Evolutionary conservation across 2,113 vertebrate genomes (phyloP), one percentile per base, ranked within the genome.

Genomic region (Bos indicus): DNA sequence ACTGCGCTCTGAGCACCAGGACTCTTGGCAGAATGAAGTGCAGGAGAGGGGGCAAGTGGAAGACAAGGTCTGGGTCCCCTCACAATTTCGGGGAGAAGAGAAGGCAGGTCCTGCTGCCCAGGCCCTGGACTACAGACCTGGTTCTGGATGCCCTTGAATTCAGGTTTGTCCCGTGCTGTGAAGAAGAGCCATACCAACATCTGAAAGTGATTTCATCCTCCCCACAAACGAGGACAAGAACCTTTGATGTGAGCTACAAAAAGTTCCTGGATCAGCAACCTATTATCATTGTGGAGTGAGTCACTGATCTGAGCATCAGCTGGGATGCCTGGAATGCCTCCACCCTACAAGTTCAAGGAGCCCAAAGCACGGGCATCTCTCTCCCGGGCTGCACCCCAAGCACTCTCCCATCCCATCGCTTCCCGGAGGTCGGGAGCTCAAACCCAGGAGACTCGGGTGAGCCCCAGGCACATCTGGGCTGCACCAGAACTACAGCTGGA

Each of bases 181-280:
- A 0, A 28, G 48, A 46, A 84, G 97, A 94, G 48, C 92, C 95
- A 74, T 48, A 1, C 33, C 9, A 80, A 90, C 98, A 95, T 98
- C 98, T 98, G 98, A 98, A 86, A 98, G 82, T 0, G 54, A 98
- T 98, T 95, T 71, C 85, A 28, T 83, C 25, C 95, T 96, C 84
- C 96, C 98, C 97, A 59, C 97, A 25, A 98, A 92, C 14, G 96
- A 98, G 97, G 96, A 96, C 96, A 77, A 98, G 97, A 98, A 98
- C 80, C 98, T 99, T 98, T 99, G 90, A 97, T 92, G 95, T 74
- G 97, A 93, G 98, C 98, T 99, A 99, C 99, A 99, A 99, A 99
- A 99, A 99, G 99, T 97, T 97, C 33, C 97, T 99, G 98, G 98
- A 98, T 98, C 96, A 54, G 91, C 97, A 98, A 96, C 94, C 0